Evolutionary conservation across 2,797 vertebrate species (phyloP).

Genomic region (Octomys mimax): DNA sequence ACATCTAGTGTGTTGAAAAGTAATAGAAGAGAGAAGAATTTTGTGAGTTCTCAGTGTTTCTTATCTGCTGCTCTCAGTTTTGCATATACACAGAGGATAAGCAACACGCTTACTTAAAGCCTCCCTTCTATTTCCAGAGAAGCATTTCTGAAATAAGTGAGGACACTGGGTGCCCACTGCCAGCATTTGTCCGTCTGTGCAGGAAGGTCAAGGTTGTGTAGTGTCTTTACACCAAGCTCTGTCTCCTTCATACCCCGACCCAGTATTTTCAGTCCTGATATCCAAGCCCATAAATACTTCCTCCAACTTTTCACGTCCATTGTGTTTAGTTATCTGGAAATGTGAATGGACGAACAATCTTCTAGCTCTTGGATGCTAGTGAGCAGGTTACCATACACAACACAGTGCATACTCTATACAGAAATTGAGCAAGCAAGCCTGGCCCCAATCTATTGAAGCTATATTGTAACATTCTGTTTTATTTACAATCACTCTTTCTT

Average conservation of each 20-base stretch:
- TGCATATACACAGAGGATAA: background rate
- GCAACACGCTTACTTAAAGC: background rate
- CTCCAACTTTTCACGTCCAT: background rate
- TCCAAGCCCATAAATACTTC: background rate
- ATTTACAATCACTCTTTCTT: background rate
- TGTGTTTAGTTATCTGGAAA: conserved; percentile 66
- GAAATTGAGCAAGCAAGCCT: conserved; percentile 52
- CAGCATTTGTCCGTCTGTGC: background rate
- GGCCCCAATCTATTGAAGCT: conserved; percentile 11
- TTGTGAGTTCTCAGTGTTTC: background rate
- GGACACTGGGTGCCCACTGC: background rate
- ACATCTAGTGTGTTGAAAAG: background rate
- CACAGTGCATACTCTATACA: conserved; percentile 9
- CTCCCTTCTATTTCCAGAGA: conserved; percentile 12
- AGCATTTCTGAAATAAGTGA: conserved; percentile 39
- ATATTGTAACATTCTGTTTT: background rate
- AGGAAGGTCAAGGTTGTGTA: background rate
- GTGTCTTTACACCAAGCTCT: background rate
- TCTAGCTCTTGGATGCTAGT: conserved; percentile 56
- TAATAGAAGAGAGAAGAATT: background rate
- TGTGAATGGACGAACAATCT: background rate
- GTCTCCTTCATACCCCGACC: background rate
- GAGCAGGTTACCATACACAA: conserved; percentile 66
- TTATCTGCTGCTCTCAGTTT: background rate
- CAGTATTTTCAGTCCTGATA: background rate